A percentile compares a stretch with the other conserved stretches of the same genome.
phyloP scores from a whole-genome alignment of 2,113 vertebrate species.

The Syngnathus floridae region DNA sequence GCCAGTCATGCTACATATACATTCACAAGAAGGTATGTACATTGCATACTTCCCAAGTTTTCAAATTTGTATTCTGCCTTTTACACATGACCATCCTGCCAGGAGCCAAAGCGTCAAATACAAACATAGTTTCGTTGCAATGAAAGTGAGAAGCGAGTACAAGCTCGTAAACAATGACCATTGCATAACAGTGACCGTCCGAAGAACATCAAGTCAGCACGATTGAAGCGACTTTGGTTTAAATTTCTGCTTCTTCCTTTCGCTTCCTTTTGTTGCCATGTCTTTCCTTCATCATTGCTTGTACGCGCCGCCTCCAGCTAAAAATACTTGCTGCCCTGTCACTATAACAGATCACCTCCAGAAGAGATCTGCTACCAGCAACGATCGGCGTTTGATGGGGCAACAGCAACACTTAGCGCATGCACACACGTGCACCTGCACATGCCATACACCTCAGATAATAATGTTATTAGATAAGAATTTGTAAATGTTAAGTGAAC shows the following conservation, averaged over 20 bases:
- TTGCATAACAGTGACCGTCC: not conserved
- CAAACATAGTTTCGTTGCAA: not conserved
- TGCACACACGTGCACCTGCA: conserved; percentile 8
- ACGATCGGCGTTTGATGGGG: conserved; percentile 46
- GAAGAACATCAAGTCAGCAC: conserved; percentile 31
- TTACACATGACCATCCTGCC: not conserved
- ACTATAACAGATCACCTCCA: conserved; percentile 62
- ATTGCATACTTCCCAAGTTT: not conserved
- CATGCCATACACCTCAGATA: conserved; percentile 14
- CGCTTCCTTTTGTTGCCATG: conserved; percentile 37
- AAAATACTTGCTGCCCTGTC: conserved; percentile 66
- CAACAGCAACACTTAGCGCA: conserved; percentile 14
- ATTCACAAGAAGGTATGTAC: not conserved
- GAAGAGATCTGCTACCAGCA: conserved; percentile 48
- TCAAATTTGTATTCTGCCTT: not conserved
- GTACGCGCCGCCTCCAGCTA: conserved; percentile 57
- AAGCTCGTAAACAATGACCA: not conserved
- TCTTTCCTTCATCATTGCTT: conserved; percentile 58
- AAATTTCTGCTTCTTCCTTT: conserved; percentile 36
- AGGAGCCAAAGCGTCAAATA: not conserved
- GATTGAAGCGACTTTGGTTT: conserved; percentile 62
- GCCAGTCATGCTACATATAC: not conserved
- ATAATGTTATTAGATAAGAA: conserved; percentile 29
- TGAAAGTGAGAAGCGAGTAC: not conserved
- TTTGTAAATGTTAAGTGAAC: conserved; percentile 23